These are phyloP conservation scores for Trogon surrucura DNA, from an alignment of 2,113 vertebrate genomes.

Conservation along the genomic window DNA sequence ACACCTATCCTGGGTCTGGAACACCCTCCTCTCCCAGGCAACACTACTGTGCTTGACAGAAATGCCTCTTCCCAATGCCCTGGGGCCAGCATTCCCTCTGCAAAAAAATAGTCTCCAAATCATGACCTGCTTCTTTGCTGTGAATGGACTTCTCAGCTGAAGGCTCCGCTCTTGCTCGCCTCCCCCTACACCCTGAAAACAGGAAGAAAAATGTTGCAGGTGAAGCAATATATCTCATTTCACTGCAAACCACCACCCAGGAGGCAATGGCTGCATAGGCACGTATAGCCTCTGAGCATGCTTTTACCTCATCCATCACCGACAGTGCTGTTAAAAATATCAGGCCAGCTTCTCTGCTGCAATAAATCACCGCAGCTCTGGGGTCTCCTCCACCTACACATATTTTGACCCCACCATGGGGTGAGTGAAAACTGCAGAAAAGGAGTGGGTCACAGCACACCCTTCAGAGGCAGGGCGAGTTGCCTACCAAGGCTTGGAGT, in stretches of 20 bases:
- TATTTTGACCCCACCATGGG: neutral
- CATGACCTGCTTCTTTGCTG: neutral
- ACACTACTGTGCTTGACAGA: neutral
- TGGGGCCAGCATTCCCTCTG: neutral
- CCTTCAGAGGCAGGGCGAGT: accelerated
- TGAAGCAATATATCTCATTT: neutral
- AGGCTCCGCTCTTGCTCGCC: neutral
- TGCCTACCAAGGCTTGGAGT: neutral
- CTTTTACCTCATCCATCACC: neutral
- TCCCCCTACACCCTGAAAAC: neutral
- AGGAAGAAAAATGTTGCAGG: neutral
- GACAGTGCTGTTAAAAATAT: neutral
- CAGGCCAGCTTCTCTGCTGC: neutral
- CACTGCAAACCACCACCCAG: neutral
- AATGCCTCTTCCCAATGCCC: neutral
- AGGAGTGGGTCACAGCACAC: neutral
- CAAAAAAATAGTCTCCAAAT: neutral
- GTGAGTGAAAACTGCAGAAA: neutral
- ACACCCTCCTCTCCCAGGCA: neutral
- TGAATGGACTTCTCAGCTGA: neutral
- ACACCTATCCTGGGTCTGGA: neutral
- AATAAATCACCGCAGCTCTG: neutral
- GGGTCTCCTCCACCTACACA: neutral
- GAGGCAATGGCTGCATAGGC: neutral
- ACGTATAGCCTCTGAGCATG: neutral